These are phyloP conservation scores for Malacosoma neustria DNA, from an alignment of 2,888 invertebrate genomes.

Conservation along the genomic window DNA sequence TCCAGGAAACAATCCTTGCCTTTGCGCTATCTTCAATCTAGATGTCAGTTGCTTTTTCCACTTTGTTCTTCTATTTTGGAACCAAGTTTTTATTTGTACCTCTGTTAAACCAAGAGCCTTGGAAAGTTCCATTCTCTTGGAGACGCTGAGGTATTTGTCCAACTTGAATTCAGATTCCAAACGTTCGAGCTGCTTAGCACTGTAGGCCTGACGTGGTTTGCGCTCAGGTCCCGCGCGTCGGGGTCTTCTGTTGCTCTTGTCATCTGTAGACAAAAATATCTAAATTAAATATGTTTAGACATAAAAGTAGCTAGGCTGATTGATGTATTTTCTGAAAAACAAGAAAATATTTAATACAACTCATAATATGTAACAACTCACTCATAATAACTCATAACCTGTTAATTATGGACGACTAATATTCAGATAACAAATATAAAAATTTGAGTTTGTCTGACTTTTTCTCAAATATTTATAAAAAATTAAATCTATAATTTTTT, in stretches of 20 bases:
- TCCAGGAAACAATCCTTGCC: constrained; percentile 85
- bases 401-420: no score
- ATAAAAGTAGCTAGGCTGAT: no score
- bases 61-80: constrained; percentile 95
- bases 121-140: constrained; percentile 94
- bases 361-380: no score
- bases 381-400: no score
- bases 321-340: no score
- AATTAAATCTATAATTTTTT: no score
- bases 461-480: no score
- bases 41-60: constrained; percentile 98
- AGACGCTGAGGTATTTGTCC: constrained; percentile 97
- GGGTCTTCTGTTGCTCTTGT: constrained; percentile 86
- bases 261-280: constrained; percentile 68
- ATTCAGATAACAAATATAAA: no score
- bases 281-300: no score
- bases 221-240: constrained; percentile 92
- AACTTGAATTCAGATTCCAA: constrained; percentile 95
- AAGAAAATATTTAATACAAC: no score
- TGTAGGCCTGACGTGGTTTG: constrained; percentile 97
- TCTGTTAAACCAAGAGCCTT: constrained; percentile 92
- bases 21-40: constrained; percentile 89
- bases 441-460: no score
- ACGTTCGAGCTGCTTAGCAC: constrained; percentile 92
- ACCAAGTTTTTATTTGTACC: constrained; percentile 98